Base-by-base conservation (phyloP, 2,113 vertebrate genomes). In the Prinia subflava region DNA sequence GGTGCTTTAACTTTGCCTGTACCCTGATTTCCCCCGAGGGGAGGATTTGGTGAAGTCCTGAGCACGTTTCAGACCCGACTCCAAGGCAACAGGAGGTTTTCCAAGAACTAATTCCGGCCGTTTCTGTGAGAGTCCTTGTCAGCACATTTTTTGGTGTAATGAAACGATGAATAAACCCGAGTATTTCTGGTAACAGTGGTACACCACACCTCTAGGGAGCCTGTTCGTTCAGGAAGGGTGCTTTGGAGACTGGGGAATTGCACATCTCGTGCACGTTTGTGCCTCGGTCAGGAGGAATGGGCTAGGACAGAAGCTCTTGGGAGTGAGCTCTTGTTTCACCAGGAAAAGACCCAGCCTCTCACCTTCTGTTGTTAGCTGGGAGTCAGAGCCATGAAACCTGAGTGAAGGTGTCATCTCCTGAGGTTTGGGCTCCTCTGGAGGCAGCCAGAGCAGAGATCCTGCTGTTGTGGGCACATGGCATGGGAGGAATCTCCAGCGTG, bases 111-210 rank as follows among this genome's bases (percentile, higher is more conserved):
- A 84, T 94, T 94, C 81, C 89, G 94, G 13, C 64, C 4, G 47
- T 95, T 95, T 94, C 56, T 63, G 2, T 75, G 69, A 68, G 86
- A 75, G 33, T 24, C 77, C 37, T 59, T 71, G 80, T 96, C 95
- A 95, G 95, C 95, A 82, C 50, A 35, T 92, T 84, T 91, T 84
- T 69, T 5, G 0, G 74, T 33, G 57, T 76, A 75, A 92, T 95
- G 89, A 63, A 87, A 39, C 5, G 8, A 71, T 63, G 88, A 96
- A 85, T 56, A 91, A 89, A 74, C 13, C 21, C 0, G 21, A 31
- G 87, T 95, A 93, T 97, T 97, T 95, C 92, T 82, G 92, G 87
- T 92, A 94, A 17, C 71, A 82, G 77, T 30, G 83, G 77, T 24
- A 42, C n/a, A 49, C 85, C 85, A 83, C 93, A 86, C 94, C 87